Base-by-base conservation (phyloP, 2,113 vertebrate species). In the Seriola rivoliana region DNA sequence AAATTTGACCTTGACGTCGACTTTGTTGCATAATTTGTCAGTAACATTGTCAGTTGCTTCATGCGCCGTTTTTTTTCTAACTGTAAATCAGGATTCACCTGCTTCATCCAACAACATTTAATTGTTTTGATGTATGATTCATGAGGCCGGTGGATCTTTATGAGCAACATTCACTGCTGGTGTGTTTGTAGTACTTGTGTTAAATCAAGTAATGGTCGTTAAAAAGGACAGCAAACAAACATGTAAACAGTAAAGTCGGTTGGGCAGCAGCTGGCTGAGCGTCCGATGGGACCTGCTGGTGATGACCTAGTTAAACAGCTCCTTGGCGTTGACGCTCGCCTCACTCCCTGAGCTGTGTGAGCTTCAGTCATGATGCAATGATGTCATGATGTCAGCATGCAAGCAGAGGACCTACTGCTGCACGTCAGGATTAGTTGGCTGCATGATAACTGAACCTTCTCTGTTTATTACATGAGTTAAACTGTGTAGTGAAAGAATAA, bases 241-340 rank as follows among this genome's bases (percentile, higher is more conserved):
- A 89, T 64, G 55, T 52, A 62, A 78, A 88, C 78, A 73, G 75
- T 68, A 19, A 64, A 71, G 80, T 81, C 66, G 44, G 54, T 73
- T 44, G 75, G 69, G 80, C 36, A 78, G 87, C 84, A 85, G 89
- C 88, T 88, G 87, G 82, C 40, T 38, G 80, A 82, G 78, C 48
- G 57, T 89, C 87, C 50, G 66, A 78, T 38, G 80, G 80, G 80
- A 90, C 1, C 81, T 66, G 84, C 73, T 71, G 80, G 68, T 86
- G 88, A 80, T 93, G 91, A 92, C 91, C 91, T 81, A 91, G 69
- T 93, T 91, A 80, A 86, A 50, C 75, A 65, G 78, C 86, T 88
- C 77, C 85, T 91, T 71, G 59, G 50, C 46, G 71, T 75, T 62
- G 82, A 73, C 71, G 64, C 73, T 62, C 23, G 62, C 70, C 36